Evolutionary conservation across 1,140 invertebrate genomes (phyloP).

Genomic region (Bombus affinis): DNA sequence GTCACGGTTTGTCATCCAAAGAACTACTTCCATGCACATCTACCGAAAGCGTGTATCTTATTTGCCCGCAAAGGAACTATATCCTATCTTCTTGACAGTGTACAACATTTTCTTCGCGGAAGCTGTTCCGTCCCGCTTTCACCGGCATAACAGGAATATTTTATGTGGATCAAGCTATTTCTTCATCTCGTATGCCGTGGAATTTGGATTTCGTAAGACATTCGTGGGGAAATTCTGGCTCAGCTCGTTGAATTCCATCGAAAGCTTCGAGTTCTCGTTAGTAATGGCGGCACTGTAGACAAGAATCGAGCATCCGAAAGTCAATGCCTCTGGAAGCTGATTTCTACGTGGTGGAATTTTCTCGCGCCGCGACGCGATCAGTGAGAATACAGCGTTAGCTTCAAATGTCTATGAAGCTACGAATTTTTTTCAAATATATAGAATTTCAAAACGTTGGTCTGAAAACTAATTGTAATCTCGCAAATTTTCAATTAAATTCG

Average conservation of each 20-base stretch:
- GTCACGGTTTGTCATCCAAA: constrained; percentile 1
- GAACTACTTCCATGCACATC: no score
- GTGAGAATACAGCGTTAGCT: neutral
- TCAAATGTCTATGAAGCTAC: neutral
- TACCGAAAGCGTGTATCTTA: neutral
- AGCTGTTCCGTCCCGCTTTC: neutral
- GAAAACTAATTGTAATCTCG: neutral
- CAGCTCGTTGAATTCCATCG: constrained; percentile 21
- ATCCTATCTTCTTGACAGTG: neutral
- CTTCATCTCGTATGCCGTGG: neutral
- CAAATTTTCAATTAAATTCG: neutral
- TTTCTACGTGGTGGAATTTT: neutral
- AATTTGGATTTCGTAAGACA: neutral
- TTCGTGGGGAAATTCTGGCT: neutral
- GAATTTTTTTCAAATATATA: neutral
- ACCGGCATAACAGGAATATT: constrained; percentile 1
- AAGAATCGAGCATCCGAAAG: no score
- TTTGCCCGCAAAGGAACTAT: neutral
- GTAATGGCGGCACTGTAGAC: neutral
- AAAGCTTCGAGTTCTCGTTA: constrained; percentile 6
- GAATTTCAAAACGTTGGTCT: neutral
- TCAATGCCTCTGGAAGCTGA: neutral
- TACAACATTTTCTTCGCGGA: neutral
- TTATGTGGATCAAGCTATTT: neutral
- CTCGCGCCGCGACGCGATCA: neutral